Conservation (phyloP, 1,140 invertebrate genomes). For the Aphaenogaster floridana region DNA sequence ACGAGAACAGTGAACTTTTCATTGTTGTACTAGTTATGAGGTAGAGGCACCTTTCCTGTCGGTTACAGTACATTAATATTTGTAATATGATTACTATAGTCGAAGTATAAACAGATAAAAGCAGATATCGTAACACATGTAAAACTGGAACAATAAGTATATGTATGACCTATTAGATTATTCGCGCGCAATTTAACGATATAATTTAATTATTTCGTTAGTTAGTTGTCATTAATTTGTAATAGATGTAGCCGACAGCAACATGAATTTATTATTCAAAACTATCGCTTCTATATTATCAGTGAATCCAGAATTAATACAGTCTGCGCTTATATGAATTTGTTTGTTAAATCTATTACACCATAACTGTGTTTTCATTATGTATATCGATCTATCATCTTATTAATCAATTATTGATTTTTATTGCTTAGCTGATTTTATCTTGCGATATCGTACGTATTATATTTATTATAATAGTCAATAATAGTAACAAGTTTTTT, state of each 20-base stretch:
- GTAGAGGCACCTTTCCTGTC: not conserved
- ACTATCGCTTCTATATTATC: not conserved
- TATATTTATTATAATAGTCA: not conserved
- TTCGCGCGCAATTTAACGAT: constrained; percentile 24
- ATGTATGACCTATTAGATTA: not conserved
- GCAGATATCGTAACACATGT: constrained; percentile 3
- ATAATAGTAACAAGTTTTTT: not conserved
- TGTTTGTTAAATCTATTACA: constrained; percentile 9
- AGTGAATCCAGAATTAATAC: not conserved
- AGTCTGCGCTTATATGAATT: not conserved
- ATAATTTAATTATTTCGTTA: constrained; percentile 24
- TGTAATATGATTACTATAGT: not conserved
- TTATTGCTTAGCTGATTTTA: not conserved
- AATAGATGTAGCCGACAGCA: not conserved
- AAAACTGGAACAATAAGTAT: constrained; percentile 6
- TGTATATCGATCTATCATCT: not conserved
- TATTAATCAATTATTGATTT: constrained; percentile 7
- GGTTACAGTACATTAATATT: constrained; percentile 14
- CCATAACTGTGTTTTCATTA: not conserved
- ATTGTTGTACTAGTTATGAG: constrained; percentile 49
- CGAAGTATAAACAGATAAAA: constrained; percentile 3
- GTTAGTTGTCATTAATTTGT: not conserved
- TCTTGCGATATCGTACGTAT: not conserved
- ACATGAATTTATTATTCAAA: constrained; percentile 5
- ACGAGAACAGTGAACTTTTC: constrained; percentile 50